Evolutionary conservation across 2,797 vertebrate species (phyloP).

Genomic region (Lithobates sylvaticus): DNA sequence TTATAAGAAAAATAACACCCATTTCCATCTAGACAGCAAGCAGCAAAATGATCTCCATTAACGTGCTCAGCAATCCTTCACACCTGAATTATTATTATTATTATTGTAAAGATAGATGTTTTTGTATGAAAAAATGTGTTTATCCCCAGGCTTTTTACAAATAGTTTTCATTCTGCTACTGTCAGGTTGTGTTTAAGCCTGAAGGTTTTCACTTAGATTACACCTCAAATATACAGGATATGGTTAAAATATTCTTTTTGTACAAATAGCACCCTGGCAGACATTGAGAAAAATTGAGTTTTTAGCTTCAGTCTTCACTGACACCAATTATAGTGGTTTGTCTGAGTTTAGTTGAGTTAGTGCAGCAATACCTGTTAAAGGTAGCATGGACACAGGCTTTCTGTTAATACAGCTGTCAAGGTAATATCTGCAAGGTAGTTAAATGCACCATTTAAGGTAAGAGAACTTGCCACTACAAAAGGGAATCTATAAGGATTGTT

Average conservation of each 20-base stretch:
- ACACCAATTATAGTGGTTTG: constrained; percentile 29
- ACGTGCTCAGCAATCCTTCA: no score
- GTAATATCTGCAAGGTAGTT: not conserved
- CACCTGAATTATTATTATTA: no score
- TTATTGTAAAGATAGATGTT: no score
- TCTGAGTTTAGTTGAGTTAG: constrained; percentile 14
- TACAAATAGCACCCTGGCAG: constrained; percentile 22
- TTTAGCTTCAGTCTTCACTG: constrained; percentile 6
- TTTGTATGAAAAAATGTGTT: not conserved
- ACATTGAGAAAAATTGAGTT: not conserved
- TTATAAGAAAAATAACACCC: no score
- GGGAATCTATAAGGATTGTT: no score
- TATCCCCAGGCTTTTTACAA: not conserved
- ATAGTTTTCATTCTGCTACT: not conserved
- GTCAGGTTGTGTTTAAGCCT: not conserved
- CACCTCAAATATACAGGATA: not conserved
- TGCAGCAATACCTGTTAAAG: constrained; percentile 24
- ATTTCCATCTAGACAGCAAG: no score
- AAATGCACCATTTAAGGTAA: no score
- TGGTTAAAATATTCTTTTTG: not conserved
- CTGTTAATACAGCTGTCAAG: constrained; percentile 51
- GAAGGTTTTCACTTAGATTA: not conserved
- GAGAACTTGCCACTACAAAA: no score
- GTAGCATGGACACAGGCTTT: not conserved
- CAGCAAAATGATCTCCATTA: no score